phyloP scores from a whole-genome alignment of 2,888 invertebrate species.

The Blomia tropicalis region DNA sequence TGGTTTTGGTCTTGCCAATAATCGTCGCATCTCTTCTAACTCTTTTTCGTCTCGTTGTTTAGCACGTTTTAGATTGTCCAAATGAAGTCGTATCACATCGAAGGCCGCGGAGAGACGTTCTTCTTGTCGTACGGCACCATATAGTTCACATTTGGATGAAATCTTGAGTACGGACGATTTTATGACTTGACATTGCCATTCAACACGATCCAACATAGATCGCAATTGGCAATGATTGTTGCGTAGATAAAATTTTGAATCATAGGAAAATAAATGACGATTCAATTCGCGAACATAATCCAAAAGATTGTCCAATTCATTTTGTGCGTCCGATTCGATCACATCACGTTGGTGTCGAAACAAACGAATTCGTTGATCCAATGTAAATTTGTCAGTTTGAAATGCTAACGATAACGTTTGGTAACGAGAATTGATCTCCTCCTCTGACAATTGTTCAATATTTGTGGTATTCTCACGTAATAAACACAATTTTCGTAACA shows the following conservation, averaged over 20 bases:
- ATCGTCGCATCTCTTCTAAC: constrained; percentile 43
- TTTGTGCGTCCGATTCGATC: constrained; percentile 44
- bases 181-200: constrained; percentile 40
- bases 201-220: constrained; percentile 41
- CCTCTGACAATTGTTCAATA: constrained; percentile 30
- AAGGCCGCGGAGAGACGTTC: constrained; percentile 43
- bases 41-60: constrained; percentile 44
- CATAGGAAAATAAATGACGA: not conserved
- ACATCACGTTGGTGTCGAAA: constrained; percentile 45
- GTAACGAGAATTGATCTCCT: constrained; percentile 37
- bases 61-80: constrained; percentile 44
- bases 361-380: constrained; percentile 42
- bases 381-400: constrained; percentile 44
- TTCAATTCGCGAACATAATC: constrained; percentile 31
- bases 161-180: constrained; percentile 38
- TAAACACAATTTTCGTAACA: constrained; percentile 39
- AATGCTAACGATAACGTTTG: constrained; percentile 44
- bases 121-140: constrained; percentile 39
- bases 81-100: constrained; percentile 44
- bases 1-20: constrained; percentile 18
- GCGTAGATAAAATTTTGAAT: constrained; percentile 32
- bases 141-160: constrained; percentile 40
- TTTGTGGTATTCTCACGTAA: constrained; percentile 28
- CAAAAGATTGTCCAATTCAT: constrained; percentile 41
- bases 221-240: constrained; percentile 41